Base-by-base conservation (phyloP, 2,113 vertebrate species). In the Gorsachius goisagi region DNA sequence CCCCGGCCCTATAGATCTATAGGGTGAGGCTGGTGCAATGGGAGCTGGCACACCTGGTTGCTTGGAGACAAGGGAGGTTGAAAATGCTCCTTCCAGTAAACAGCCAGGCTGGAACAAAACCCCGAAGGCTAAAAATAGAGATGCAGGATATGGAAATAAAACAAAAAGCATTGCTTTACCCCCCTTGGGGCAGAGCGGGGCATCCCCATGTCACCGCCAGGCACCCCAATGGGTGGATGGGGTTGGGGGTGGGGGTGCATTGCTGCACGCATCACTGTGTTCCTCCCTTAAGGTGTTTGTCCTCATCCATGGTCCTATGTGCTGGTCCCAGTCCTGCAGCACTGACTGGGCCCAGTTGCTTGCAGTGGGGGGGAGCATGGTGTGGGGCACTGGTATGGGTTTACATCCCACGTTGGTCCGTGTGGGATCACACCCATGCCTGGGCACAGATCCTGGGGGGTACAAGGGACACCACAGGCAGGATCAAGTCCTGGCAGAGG, bases 31-130 rank as follows among this genome's bases (percentile, higher is more conserved):
- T 9, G 9, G 24, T 32, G 17, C 15, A 9, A 77, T 55, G 77
- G 74, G 73, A 96, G 90, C 92, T 86, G 94, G 56, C 94, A 96
- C 93, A 97, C 96, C 96, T 97, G 96, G 95, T 97, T 97, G 95
- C 96, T 85, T 95, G 89, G 96, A 95, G 91, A 96, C 95, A 90
- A 88, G 86, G 45, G 68, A 95, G 93, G 64, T 58, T 97, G 93
- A 80, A 95, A 96, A 95, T 89, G 72, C 83, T 96, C 58, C 83
- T 97, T 92, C 68, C 96, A 95, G 96, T 97, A 97, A 97, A 96
- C 95, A 97, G 91, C 83, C 72, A 93, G 94, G 86, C 72, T 95
- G 80, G 96, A 97, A 97, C 96, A 96, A 97, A 96, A 96, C 77
- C 86, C 90, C 2, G 7, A 93, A 89, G 77, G 91, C 95, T 95